Percentiles rank a stretch among this genome's conserved stretches.
phyloP scores from a whole-genome alignment of 2,888 invertebrate species.

The Limenitis camilla region DNA sequence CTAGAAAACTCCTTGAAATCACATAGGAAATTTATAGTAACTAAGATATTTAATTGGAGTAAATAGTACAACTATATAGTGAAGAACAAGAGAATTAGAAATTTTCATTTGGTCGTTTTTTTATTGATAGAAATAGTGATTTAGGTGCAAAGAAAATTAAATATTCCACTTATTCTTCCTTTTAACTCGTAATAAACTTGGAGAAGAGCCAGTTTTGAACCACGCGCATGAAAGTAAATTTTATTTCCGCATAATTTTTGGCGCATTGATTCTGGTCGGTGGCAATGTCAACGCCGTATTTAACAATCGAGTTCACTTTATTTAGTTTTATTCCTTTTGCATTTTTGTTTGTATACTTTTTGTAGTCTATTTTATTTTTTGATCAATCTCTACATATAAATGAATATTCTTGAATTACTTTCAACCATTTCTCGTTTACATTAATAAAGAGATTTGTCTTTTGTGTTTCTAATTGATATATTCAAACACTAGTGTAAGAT shows the following conservation, averaged over 20 bases:
- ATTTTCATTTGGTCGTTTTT: too few species aligned
- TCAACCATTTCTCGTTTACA: too few species aligned
- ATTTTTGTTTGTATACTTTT: not conserved
- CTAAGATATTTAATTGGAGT: too few species aligned
- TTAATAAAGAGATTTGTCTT: too few species aligned
- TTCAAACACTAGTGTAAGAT: too few species aligned
- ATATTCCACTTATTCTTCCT: conserved; percentile 16
- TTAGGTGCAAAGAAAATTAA: conserved; percentile 19
- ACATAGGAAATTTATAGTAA: too few species aligned
- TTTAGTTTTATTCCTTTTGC: not conserved
- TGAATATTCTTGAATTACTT: not conserved
- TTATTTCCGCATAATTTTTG: conserved; percentile 27
- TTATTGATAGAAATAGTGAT: too few species aligned
- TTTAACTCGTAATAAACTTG: conserved; percentile 27
- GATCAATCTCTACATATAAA: not conserved
- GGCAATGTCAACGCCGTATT: conserved; percentile 10
- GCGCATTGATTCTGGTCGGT: conserved; percentile 20
- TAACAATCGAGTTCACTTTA: conserved; percentile 8
- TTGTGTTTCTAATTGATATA: too few species aligned
- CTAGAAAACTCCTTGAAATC: too few species aligned
- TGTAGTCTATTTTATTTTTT: not conserved
- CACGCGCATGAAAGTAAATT: conserved; percentile 28
- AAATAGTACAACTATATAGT: too few species aligned
- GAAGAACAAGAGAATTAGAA: too few species aligned
- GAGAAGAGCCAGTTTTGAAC: conserved; percentile 26